A percentile compares a stretch with the other conserved stretches of the same genome.
These are phyloP conservation scores for Agrilus biguttatus DNA, from an alignment of 2,888 invertebrate genomes.

Conservation along the genomic window DNA sequence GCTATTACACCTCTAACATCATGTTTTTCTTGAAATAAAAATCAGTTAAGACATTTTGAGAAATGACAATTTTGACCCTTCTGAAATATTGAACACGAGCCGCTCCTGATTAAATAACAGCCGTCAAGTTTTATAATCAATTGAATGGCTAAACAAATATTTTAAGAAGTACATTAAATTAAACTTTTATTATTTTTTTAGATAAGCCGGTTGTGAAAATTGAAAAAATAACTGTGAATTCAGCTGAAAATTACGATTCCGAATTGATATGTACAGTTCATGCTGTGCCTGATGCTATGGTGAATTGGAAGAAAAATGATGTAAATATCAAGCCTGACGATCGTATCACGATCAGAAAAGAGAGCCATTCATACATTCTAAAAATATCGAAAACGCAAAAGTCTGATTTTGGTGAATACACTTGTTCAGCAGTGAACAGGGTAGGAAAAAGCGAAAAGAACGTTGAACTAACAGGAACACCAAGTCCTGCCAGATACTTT, in stretches of 20 bases:
- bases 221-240: slow-evolving; percentile 28
- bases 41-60: too few species aligned
- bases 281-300: slow-evolving; percentile 27
- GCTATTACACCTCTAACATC: too few species aligned
- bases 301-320: slow-evolving; percentile 25
- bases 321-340: slow-evolving; percentile 15
- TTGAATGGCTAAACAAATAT: too few species aligned
- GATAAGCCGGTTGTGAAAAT: slow-evolving; percentile 31
- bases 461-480: slow-evolving; percentile 21
- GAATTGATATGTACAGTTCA: slow-evolving; percentile 31
- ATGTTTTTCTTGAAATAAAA: too few species aligned
- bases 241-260: slow-evolving; percentile 27
- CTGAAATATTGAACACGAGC: too few species aligned
- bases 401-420: slow-evolving; percentile 30
- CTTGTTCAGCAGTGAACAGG: slow-evolving; percentile 29
- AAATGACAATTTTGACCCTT: too few species aligned
- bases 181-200: too few species aligned
- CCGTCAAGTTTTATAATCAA: too few species aligned
- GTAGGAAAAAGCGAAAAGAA: slow-evolving; percentile 22
- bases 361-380: slow-evolving; percentile 21
- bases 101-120: too few species aligned
- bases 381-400: slow-evolving; percentile 21
- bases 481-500: slow-evolving; percentile 11
- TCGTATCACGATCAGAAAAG: slow-evolving; percentile 13
- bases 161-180: too few species aligned